Base-by-base conservation (phyloP, 92 coral and sea anemone species). In the Virgularia gustaviana region DNA sequence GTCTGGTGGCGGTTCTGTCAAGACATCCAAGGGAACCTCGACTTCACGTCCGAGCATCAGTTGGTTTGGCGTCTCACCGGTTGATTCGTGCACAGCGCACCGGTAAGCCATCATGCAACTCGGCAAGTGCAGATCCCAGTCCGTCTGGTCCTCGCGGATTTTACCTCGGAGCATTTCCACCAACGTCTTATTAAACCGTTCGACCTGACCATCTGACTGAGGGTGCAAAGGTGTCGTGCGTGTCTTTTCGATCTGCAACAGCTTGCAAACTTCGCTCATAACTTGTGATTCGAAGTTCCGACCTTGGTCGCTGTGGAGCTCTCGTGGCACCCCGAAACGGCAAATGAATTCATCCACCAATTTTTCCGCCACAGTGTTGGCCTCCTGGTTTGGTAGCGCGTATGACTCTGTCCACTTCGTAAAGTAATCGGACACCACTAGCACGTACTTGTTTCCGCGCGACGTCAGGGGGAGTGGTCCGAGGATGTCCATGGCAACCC, bases 351-450 rank as follows among this genome's bases (percentile, higher is more conserved):
- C 80, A 49, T 49, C 32, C 20, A 85, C 85, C 9, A 80, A 33
- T 74, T 85, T 85, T 37, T 85, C 85, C 6, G 85, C 88, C 18
- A 83, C 88, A 30, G 88, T 84, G 33, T 52, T 27, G 7, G 88
- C 85, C 13, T 77, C 60, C 41, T 83, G 87, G 66, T 76, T 71
- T 18, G 90, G 83, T 36, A 81, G 22, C 27, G 84, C 84, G 47
- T 82, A 82, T 22, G 83, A 45, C 34, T 77, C 81, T 15, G 90
- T 82, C 87, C 85, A 86, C 65, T 83, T 83, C 33, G 90, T 81
- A 53, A 85, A 85, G 59, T 85, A 85, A 45, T 85, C 83, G 44
- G 83, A 61, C 9, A 85, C 81, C 31, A 77, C 86, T 60, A 71
- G 77, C 23, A 77, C 54, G 62, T 36, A 85, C 54, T 70, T 78